Conservation (phyloP, 2,113 vertebrate genomes). For the Eclectus roratus region DNA sequence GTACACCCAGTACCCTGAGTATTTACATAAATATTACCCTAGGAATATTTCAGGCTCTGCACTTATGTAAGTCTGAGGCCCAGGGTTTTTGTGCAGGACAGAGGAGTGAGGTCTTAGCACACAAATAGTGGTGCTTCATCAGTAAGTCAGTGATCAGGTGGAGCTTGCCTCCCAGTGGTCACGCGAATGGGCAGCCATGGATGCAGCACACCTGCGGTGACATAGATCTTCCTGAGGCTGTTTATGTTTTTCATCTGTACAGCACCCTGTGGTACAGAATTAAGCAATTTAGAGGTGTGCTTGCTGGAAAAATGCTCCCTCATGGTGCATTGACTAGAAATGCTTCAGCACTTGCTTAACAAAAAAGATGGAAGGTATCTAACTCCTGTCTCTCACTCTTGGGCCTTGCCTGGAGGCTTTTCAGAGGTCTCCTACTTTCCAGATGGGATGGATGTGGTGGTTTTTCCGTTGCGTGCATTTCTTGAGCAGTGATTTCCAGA, state of each 20-base stretch:
- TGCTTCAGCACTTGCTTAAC: not conserved
- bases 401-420: fast-evolving
- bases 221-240: fast-evolving
- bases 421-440: not conserved
- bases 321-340: not conserved
- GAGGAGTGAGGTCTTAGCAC: not conserved
- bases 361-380: not conserved
- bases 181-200: fast-evolving
- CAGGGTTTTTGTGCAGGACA: not conserved
- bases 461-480: not conserved
- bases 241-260: not conserved
- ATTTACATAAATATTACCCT: not conserved
- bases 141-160: not conserved
- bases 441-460: too few species aligned
- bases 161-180: not conserved
- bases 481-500: not conserved
- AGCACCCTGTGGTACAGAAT: not conserved
- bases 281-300: not conserved
- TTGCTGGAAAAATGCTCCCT: not conserved
- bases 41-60: not conserved
- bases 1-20: not conserved
- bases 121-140: not conserved
- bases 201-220: fast-evolving
- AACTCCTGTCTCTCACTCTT: not conserved
- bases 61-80: not conserved